Conservation (phyloP, 2,113 vertebrate genomes). For the Poicephalus meyeri region DNA sequence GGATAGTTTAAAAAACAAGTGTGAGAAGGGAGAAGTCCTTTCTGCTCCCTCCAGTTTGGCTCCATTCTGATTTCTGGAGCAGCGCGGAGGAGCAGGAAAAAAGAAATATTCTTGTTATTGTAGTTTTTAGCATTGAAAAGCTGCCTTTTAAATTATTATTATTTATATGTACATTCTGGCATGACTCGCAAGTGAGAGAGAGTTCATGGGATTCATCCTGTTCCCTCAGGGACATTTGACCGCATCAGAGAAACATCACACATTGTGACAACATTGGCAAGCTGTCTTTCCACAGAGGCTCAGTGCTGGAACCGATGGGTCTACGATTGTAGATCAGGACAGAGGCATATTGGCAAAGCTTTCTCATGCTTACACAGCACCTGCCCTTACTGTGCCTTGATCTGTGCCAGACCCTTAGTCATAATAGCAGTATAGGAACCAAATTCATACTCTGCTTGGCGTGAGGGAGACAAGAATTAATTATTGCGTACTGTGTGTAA, state of each 20-base stretch:
- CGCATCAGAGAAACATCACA: not conserved
- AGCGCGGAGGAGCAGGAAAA: not conserved
- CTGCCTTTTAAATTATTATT: constrained; percentile 7
- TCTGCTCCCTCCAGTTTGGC: not conserved
- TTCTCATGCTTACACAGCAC: not conserved
- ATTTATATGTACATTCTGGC: not conserved
- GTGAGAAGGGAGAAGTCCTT: not conserved
- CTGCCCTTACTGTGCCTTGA: not conserved
- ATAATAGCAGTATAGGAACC: not conserved
- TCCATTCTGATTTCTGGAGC: not conserved
- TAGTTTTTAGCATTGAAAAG: not conserved
- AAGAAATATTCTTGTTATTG: not conserved
- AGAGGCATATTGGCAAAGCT: not conserved
- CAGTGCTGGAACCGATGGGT: rapidly evolving
- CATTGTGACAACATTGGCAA: not conserved
- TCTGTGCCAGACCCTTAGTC: not conserved
- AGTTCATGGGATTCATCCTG: not conserved
- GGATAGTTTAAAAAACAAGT: not conserved
- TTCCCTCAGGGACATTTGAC: not conserved
- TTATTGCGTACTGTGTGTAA: not conserved
- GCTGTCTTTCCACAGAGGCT: not conserved
- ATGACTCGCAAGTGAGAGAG: not conserved
- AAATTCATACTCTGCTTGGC: not conserved
- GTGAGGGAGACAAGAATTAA: not conserved
- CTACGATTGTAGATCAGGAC: not conserved